Evolutionary conservation across 2,888 invertebrate genomes (phyloP).

Genomic region (Piscicola geometra): DNA sequence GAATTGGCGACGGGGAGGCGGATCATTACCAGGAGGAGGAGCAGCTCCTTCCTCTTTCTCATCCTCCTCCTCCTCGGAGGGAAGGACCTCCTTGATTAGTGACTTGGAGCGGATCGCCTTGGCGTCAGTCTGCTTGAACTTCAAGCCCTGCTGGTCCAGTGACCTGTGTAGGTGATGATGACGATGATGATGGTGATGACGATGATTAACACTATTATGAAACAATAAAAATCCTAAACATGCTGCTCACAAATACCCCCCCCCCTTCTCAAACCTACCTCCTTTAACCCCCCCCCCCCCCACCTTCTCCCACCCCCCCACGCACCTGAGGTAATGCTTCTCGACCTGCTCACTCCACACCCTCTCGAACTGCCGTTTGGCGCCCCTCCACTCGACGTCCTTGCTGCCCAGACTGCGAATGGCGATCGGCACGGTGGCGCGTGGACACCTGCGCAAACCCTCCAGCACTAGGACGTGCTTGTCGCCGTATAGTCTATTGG

Average conservation of each 20-base stretch:
- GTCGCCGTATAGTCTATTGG: conserved; percentile 32
- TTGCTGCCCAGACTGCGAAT: conserved; percentile 25
- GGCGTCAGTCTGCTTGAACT: conserved; percentile 35
- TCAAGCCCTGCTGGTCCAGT: conserved; percentile 34
- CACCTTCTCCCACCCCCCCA: too few species aligned
- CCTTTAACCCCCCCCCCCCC: too few species aligned
- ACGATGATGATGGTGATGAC: too few species aligned
- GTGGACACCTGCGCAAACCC: conserved; percentile 32
- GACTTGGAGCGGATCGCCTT: conserved; percentile 32
- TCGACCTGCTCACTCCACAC: conserved; percentile 31
- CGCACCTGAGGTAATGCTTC: conserved; percentile 27
- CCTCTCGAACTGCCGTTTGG: conserved; percentile 33
- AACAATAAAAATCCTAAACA: too few species aligned
- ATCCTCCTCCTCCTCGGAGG: background rate
- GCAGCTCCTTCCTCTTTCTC: background rate
- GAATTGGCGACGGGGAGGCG: background rate
- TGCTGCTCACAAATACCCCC: too few species aligned
- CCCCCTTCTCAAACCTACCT: too few species aligned
- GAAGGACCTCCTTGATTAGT: conserved; percentile 34
- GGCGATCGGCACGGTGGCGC: conserved; percentile 23
- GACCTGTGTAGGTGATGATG: conserved; percentile 4
- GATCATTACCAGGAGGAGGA: background rate
- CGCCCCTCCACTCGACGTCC: conserved; percentile 28
- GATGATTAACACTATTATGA: too few species aligned
- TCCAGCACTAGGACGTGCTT: conserved; percentile 24